Base-by-base conservation (phyloP, 2,113 vertebrate species). In the Speoplatyrhinus poulsoni region DNA sequence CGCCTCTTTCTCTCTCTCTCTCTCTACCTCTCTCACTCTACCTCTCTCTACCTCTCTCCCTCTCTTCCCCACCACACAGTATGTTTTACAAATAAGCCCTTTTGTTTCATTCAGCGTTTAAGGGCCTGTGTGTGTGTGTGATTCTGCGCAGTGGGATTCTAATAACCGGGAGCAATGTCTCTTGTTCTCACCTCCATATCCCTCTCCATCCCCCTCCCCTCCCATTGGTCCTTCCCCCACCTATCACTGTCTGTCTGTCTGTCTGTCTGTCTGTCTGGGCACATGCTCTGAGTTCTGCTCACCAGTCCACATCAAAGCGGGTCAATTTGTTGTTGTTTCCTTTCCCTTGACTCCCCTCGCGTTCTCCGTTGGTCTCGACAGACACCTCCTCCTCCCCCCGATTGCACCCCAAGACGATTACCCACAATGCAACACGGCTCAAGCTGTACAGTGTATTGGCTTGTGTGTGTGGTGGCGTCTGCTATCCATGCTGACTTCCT, bases 121-220 rank as follows among this genome's bases (percentile, higher is more conserved):
- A 65, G 82, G 87, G 80, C 82, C 77, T 6, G 78, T 79, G 67
- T 78, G 74, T 61, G 58, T 82, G 85, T 84, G 87, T 3, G 89
- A 87, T 88, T 79, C 85, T 81, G 85, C 88, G 87, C 89, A 90
- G 87, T 88, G 76, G 89, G 85, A 77, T 87, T 87, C 88, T 88
- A 82, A 86, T 88, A 88, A 91, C 86, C 81, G 84, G 86, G 78
- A 89, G 85, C 82, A 74, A 82, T 83, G 72, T 79, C 83, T 89
- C 82, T 87, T 91, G 82, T 90, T 89, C 86, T 88, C 83, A 85
- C 87, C 80, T 80, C 36, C 36, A 8, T 41, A 82, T 73, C 57
- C 70, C 80, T 12, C 87, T 85, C 83, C 77, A 79, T 85, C 75
- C 82, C 83, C 86, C 81, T 87, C 86, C 85, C 84, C 75, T 26